Evolutionary conservation across 64 coral and sea anemone genomes (phyloP).

Genomic region (Montipora sp.): DNA sequence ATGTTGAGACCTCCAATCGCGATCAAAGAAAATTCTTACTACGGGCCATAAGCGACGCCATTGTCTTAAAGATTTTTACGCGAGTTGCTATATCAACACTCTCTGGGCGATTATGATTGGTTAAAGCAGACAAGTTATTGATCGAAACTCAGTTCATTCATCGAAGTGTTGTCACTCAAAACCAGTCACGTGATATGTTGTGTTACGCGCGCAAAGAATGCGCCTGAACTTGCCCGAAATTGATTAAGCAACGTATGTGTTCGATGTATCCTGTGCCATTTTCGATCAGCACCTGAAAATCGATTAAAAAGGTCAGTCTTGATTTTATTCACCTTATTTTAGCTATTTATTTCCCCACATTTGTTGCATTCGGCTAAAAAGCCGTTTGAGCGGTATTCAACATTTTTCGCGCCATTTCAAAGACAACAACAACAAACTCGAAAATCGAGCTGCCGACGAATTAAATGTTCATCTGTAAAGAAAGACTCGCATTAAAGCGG

Average conservation of each 20-base stretch:
- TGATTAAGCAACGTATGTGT: too few species aligned
- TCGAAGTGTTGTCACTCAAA: constrained; percentile 63
- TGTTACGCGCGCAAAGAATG: constrained; percentile 52
- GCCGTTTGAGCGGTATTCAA: too few species aligned
- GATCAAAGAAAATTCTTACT: constrained; percentile 68
- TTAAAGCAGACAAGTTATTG: constrained; percentile 31
- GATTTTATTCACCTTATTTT: too few species aligned
- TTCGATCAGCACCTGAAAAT: background rate
- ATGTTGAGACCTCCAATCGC: background rate
- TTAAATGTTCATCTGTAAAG: too few species aligned
- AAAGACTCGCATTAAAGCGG: too few species aligned
- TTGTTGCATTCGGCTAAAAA: background rate
- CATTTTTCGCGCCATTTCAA: constrained; percentile 45
- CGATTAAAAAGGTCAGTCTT: background rate
- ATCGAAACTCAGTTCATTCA: constrained; percentile 71
- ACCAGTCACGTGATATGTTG: constrained; percentile 35
- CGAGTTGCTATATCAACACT: constrained; percentile 83
- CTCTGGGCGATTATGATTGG: constrained; percentile 47
- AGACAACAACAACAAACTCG: background rate
- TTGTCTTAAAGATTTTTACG: constrained; percentile 69
- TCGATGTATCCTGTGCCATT: background rate
- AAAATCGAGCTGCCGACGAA: too few species aligned
- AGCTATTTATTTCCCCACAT: too few species aligned
- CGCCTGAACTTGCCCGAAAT: constrained; percentile 40
- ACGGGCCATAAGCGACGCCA: constrained; percentile 70